Conservation (phyloP, 1,140 invertebrate genomes). For the Lordiphosa clarofinis region DNA sequence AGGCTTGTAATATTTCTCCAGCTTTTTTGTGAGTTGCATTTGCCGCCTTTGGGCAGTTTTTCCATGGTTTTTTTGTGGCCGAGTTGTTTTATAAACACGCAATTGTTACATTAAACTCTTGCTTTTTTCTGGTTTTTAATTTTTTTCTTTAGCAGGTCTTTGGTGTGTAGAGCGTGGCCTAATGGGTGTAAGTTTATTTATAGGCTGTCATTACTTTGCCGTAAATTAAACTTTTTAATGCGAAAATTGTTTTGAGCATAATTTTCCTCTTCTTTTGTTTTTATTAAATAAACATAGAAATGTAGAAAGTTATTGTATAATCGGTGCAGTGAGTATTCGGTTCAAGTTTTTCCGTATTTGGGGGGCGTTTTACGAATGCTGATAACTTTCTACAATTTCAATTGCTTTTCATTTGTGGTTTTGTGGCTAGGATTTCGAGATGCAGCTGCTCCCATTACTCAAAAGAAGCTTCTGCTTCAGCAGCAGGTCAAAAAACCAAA, state of each 20-base stretch:
- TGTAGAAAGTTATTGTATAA: constrained; percentile 65
- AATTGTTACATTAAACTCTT: constrained; percentile 70
- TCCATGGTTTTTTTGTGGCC: constrained; percentile 32
- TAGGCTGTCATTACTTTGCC: constrained; percentile 71
- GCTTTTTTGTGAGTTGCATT: constrained; percentile 44
- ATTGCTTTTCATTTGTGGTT: background rate
- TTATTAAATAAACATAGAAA: constrained; percentile 23
- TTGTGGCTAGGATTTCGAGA: no score
- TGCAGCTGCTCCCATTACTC: no score
- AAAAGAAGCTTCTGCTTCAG: constrained; percentile 42
- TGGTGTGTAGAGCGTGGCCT: constrained; percentile 19
- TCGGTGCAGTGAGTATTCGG: constrained; percentile 18
- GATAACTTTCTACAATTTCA: constrained; percentile 29
- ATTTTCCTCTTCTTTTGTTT: constrained; percentile 38
- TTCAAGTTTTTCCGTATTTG: constrained; percentile 57
- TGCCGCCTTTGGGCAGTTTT: constrained; percentile 59
- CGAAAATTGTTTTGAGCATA: constrained; percentile 68
- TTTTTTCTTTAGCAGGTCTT: constrained; percentile 16
- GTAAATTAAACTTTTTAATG: constrained; percentile 76
- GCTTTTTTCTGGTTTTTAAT: constrained; percentile 37
- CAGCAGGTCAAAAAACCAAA: constrained; percentile 18
- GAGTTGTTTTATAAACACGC: constrained; percentile 71
- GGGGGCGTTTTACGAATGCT: constrained; percentile 37
- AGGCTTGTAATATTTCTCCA: constrained; percentile 28
- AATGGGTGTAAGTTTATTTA: constrained; percentile 73